Percentiles rank a stretch among this genome's conserved stretches.
Conservation (phyloP, 2,113 vertebrate species). For the Notechis scutatus region DNA sequence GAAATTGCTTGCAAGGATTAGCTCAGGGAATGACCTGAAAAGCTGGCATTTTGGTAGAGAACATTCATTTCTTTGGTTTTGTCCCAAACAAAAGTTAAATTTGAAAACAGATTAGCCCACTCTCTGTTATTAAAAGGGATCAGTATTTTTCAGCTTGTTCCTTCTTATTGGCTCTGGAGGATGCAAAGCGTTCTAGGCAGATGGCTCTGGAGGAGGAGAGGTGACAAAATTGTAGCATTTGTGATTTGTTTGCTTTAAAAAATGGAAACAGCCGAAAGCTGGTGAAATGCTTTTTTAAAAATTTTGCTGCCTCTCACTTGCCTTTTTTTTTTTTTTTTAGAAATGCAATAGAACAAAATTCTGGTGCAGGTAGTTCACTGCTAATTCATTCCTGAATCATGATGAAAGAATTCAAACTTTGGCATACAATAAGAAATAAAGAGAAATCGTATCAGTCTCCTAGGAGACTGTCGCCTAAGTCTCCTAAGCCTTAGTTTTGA, state of each 20-base stretch:
- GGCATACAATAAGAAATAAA: slow-evolving; percentile 22
- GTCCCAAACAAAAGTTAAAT: background rate
- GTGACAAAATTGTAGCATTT: slow-evolving; percentile 25
- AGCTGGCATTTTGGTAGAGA: background rate
- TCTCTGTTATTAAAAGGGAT: slow-evolving; percentile 20
- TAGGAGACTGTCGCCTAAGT: background rate
- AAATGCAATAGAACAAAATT: background rate
- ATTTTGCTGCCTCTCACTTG: background rate
- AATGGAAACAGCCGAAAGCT: background rate
- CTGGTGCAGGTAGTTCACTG: slow-evolving; percentile 12
- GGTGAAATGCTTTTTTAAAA: background rate
- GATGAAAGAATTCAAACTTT: slow-evolving; percentile 49
- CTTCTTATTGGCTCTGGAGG: background rate
- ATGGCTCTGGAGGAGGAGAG: slow-evolving; percentile 55
- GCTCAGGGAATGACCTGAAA: background rate
- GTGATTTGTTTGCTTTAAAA: background rate
- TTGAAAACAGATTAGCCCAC: background rate
- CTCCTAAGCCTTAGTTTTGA: slow-evolving; percentile 22
- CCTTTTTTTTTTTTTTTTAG: background rate
- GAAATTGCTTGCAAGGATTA: background rate
- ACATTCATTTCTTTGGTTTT: background rate
- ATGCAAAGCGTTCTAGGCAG: slow-evolving; percentile 18
- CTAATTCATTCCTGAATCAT: slow-evolving; percentile 29
- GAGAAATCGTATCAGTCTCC: background rate
- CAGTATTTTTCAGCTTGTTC: slow-evolving; percentile 10